phyloP scores from a whole-genome alignment of 2,113 vertebrate species.

The Ploceus nigricollis region DNA sequence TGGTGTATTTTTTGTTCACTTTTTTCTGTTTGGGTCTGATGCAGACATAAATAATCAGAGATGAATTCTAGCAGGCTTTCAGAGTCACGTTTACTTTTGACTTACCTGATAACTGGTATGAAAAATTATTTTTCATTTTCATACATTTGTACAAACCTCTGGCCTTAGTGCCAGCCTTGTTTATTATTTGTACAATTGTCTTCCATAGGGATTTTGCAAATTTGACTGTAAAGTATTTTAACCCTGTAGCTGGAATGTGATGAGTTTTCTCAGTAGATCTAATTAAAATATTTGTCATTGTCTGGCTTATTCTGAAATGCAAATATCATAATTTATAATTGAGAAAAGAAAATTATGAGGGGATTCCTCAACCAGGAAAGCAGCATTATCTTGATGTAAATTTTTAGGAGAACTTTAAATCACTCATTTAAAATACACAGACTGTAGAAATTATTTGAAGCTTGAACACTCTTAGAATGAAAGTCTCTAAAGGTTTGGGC shows the following conservation, averaged over 20 bases:
- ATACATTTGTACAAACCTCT: background rate
- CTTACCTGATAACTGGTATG: background rate
- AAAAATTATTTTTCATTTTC: background rate
- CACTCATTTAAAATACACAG: background rate
- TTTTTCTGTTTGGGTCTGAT: background rate
- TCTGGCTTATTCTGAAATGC: background rate
- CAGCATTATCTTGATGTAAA: background rate
- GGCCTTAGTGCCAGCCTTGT: background rate
- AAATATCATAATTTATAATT: background rate
- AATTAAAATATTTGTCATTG: background rate
- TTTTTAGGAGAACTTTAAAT: background rate
- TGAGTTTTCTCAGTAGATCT: background rate
- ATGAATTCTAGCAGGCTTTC: background rate
- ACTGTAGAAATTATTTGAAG: background rate
- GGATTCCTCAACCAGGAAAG: background rate
- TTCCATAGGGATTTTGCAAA: background rate
- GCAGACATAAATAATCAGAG: background rate
- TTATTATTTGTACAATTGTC: background rate
- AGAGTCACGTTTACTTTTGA: background rate
- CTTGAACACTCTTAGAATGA: background rate
- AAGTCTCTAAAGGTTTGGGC: background rate
- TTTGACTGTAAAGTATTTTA: background rate
- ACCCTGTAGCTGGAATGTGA: background rate
- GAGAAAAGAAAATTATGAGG: background rate
- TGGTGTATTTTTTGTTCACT: rapidly evolving